Conservation (phyloP, 2,797 vertebrate genomes). For the Enteromius fasciolatus region DNA sequence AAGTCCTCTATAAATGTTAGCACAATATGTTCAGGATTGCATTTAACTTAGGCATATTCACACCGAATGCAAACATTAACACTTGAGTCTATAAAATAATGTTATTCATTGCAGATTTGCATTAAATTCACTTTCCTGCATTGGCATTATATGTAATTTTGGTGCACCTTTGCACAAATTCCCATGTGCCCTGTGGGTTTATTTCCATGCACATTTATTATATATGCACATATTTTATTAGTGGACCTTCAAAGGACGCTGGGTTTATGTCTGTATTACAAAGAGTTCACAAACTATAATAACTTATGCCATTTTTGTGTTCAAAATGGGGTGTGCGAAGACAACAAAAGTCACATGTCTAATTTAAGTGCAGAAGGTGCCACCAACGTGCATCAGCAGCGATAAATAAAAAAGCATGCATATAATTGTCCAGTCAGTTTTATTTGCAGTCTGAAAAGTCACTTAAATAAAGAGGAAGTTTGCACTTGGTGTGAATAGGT, state of each 20-base stretch:
- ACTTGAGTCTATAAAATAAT: not conserved
- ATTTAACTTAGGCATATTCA: conserved; percentile 50
- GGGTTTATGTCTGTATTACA: not conserved
- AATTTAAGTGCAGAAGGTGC: not conserved
- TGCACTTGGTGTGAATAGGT: conserved; percentile 17
- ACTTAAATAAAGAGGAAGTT: not conserved
- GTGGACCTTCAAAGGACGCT: not conserved
- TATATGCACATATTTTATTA: conserved; percentile 6
- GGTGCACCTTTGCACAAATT: not conserved
- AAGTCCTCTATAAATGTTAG: conserved; percentile 70
- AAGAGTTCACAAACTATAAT: not conserved
- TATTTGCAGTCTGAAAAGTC: not conserved
- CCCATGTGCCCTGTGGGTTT: not conserved
- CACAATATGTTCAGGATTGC: conserved; percentile 69
- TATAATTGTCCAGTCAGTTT: not conserved
- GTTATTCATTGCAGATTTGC: conserved; percentile 5
- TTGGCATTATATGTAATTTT: not conserved
- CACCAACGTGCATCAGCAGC: not conserved
- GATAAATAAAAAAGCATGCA: not conserved
- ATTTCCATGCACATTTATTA: not conserved
- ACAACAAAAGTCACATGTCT: not conserved
- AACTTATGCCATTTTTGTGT: not conserved
- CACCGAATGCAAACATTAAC: not conserved
- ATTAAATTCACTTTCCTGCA: conserved; percentile 13
- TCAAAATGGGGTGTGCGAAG: not conserved